phyloP scores from a whole-genome alignment of 2,797 vertebrate genomes.

The Pampus argenteus region DNA sequence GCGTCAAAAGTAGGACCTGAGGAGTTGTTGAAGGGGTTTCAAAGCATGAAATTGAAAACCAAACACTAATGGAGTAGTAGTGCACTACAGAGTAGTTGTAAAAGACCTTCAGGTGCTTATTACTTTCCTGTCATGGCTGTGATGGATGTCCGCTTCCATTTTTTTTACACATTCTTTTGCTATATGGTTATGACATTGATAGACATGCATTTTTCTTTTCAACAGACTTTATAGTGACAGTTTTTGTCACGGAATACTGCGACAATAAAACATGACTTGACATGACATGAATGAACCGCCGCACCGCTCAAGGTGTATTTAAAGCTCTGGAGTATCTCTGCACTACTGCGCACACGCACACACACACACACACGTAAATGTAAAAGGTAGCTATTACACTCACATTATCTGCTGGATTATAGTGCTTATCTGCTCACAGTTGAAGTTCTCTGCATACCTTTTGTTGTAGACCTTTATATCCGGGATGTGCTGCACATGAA shows the following conservation, averaged over 20 bases:
- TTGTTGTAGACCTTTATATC: constrained; percentile 29
- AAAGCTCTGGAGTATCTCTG: constrained; percentile 3
- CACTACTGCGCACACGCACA: background rate
- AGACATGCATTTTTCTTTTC: background rate
- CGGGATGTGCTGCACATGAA: constrained; percentile 1
- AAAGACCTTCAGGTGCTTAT: constrained; percentile 2
- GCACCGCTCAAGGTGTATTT: constrained; percentile 17
- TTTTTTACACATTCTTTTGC: constrained; percentile 2
- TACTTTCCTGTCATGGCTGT: constrained; percentile 14
- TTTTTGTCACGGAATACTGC: background rate
- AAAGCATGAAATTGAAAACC: background rate
- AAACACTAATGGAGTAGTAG: background rate
- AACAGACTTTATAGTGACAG: constrained; percentile 1
- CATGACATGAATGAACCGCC: background rate
- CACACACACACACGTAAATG: background rate
- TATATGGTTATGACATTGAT: background rate
- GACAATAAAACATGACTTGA: constrained; percentile 24
- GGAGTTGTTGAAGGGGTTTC: background rate
- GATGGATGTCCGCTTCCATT: constrained; percentile 20
- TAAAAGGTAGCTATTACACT: constrained; percentile 35
- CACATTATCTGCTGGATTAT: constrained; percentile 40
- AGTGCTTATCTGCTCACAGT: constrained; percentile 41
- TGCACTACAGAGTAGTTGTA: background rate
- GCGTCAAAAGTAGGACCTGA: background rate
- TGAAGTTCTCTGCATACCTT: constrained; percentile 14